Base-by-base conservation (phyloP, 2,888 invertebrate species). In the Petrolisthes cinctipes region DNA sequence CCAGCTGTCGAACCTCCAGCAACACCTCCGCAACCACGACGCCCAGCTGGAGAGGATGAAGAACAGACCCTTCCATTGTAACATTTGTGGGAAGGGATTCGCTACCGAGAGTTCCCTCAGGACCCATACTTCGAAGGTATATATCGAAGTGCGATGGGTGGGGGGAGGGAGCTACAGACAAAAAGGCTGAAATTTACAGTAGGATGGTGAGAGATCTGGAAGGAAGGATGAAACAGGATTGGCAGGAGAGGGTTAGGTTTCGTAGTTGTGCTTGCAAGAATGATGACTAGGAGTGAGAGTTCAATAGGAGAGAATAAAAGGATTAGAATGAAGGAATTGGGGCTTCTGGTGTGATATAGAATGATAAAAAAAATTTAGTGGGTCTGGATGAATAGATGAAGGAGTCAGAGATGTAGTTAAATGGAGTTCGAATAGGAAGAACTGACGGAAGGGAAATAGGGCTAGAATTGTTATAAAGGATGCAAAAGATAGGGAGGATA, bases 91-190 rank as follows among this genome's bases (percentile, higher is more conserved):
- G 87, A 97, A 98, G 93, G 97, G 98, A 78, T 98, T 98, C 93
- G 98, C 98, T 89, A 98, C 98, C 79, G 98, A 98, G 93, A 97
- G 97, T 93, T 98, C 97, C 93, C 94, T 98, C 91, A 95, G 98
- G 93, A 98, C 98, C 90, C 98, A 98, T 93, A 97, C 98, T 92
- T 97, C 97, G 93, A 98, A 98, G 97, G 98, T 98, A 95, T 95
- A 78, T 61, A 57, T 61, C 79, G 68, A 73, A 73, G 75, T 51
- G 61, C 51, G 82, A 66, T 66, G 66, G 51, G 17, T 9, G 78
- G n/a, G 17, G 37, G 78, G n/a, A 75, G 75, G 23, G 11, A 73
- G 73, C 7, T 2, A 56, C 37, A 1, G 37, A 37, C 37, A 37
- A 56, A 20, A 54, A 56, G 56, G 78, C 54, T n/a, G 56, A 54